phyloP scores from a whole-genome alignment of 2,113 vertebrate genomes.

The Chelonoidis abingdonii region DNA sequence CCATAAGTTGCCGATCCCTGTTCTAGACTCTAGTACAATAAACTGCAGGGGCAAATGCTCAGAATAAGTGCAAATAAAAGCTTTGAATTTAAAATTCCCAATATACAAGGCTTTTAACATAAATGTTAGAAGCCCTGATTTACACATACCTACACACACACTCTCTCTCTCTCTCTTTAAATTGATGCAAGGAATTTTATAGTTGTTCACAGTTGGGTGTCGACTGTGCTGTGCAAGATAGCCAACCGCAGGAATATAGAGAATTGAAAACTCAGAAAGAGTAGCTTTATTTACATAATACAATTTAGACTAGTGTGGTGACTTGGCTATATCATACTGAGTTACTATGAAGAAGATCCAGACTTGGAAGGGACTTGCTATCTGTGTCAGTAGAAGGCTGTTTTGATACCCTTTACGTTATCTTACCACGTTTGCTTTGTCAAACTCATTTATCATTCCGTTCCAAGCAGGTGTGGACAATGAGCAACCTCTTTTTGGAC shows the following conservation, averaged over 20 bases:
- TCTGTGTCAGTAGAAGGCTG: not conserved
- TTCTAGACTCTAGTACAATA: conserved; percentile 25
- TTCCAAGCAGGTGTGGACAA: not conserved
- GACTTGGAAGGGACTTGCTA: conserved; percentile 3
- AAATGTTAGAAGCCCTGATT: not conserved
- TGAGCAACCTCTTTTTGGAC: not conserved
- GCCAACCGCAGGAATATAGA: not conserved
- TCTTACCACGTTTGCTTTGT: not conserved
- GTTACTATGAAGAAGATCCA: not conserved
- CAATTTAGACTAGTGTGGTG: not conserved
- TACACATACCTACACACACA: not conserved
- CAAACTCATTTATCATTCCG: not conserved
- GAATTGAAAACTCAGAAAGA: not conserved
- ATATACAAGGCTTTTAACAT: not conserved
- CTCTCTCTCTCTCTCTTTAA: not conserved
- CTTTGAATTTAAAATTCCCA: not conserved
- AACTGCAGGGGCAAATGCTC: conserved; percentile 31
- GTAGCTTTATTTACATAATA: not conserved
- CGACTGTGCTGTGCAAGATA: not conserved
- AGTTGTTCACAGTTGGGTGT: not conserved
- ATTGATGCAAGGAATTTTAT: conserved; percentile 19
- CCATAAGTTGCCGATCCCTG: too few relatives aligned
- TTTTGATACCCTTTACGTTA: not conserved
- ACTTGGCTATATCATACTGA: not conserved
- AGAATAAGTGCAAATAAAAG: conserved; percentile 38